A percentile compares a stretch with the other conserved stretches of the same genome.
Conservation (phyloP, 2,113 vertebrate species). For the Grallaria varia region DNA sequence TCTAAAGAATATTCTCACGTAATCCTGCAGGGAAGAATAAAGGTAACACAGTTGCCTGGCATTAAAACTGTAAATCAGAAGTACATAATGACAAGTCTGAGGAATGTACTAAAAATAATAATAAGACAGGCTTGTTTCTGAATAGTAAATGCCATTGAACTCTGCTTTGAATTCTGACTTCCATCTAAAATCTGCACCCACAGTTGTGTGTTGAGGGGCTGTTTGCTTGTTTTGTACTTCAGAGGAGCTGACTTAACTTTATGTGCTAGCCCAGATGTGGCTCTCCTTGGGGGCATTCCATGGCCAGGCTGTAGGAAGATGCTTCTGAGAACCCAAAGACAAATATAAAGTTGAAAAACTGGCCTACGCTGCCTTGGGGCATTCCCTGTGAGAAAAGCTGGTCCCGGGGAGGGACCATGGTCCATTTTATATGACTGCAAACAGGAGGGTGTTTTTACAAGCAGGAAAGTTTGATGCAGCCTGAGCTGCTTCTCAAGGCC, state of each 20-base stretch:
- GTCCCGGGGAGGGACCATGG: neutral
- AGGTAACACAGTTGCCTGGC: constrained; percentile 19
- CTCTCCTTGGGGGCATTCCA: neutral
- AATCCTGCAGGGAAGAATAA: constrained; percentile 43
- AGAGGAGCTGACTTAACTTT: neutral
- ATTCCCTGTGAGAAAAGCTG: neutral
- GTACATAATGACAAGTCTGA: constrained; percentile 2
- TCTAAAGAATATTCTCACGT: constrained; percentile 47
- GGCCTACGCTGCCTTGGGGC: neutral
- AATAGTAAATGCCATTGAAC: neutral
- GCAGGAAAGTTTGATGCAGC: neutral
- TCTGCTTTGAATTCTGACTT: neutral
- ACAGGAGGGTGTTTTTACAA: neutral
- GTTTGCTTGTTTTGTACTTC: neutral
- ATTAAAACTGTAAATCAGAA: constrained; percentile 53
- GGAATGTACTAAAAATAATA: constrained; percentile 46
- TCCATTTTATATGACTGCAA: neutral
- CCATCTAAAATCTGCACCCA: neutral
- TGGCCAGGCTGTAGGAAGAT: neutral
- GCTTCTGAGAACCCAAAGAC: neutral
- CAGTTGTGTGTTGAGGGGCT: neutral
- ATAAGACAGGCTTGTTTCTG: constrained; percentile 5
- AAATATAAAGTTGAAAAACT: neutral
- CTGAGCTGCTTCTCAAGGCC: neutral
- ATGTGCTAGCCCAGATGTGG: neutral